Conservation (phyloP, 2,113 vertebrate genomes). For the Paratilapia polleni region DNA sequence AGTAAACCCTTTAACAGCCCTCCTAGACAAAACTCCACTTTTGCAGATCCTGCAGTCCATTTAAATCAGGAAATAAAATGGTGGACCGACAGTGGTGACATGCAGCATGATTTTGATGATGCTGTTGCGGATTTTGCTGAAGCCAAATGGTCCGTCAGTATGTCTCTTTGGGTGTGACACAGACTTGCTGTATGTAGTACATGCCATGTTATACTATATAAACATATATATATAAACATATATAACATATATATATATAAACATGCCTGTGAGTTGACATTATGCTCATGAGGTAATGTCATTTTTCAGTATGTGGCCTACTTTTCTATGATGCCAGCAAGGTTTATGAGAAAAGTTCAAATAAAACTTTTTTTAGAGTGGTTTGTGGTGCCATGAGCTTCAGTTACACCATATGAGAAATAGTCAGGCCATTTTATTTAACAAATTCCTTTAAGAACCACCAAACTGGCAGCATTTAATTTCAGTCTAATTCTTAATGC, state of each 20-base stretch:
- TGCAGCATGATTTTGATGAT: not conserved
- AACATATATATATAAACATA: too few species aligned
- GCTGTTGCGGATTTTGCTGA: not conserved
- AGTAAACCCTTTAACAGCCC: conserved; percentile 44
- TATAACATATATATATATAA: too few species aligned
- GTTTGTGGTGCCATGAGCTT: not conserved
- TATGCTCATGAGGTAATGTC: not conserved
- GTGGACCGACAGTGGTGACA: not conserved
- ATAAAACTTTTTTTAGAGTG: not conserved
- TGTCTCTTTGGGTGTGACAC: not conserved
- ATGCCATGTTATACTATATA: not conserved
- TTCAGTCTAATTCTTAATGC: conserved; percentile 12
- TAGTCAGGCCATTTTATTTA: conserved; percentile 20
- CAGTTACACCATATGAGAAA: conserved; percentile 10
- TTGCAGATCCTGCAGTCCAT: not conserved
- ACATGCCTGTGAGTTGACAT: not conserved
- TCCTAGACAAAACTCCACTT: conserved; percentile 12
- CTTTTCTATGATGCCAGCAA: not conserved
- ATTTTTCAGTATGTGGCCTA: conserved; percentile 17
- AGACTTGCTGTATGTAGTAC: not conserved
- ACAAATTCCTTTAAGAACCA: not conserved
- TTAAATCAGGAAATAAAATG: conserved; percentile 28
- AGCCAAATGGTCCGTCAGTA: not conserved
- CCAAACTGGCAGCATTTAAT: not conserved
- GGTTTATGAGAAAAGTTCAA: conserved; percentile 20